Percentiles rank a stretch among this genome's conserved stretches.
Evolutionary conservation across 2,888 invertebrate species (phyloP).

Genomic region (Eupelmus urozonus): DNA sequence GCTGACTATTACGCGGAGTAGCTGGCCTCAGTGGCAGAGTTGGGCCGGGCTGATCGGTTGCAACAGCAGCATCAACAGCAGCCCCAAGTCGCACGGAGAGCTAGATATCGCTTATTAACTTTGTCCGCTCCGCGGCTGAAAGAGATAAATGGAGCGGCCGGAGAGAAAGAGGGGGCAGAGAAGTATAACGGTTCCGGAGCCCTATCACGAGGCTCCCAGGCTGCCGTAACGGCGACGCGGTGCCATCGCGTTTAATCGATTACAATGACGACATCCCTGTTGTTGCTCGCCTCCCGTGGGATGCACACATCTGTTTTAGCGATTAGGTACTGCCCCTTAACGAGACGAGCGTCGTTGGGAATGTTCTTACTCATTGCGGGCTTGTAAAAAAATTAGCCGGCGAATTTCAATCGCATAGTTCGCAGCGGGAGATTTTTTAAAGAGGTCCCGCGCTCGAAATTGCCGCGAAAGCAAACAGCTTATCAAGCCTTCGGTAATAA

Average conservation of each 20-base stretch:
- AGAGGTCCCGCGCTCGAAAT: not conserved
- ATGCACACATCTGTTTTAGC: too few relatives aligned
- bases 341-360: too few relatives aligned
- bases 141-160: constrained; percentile 67
- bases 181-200: constrained; percentile 47
- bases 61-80: constrained; percentile 46
- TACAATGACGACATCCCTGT: constrained; percentile 59
- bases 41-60: constrained; percentile 50
- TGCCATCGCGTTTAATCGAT: constrained; percentile 66
- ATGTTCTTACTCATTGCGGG: too few relatives aligned
- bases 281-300: too few relatives aligned
- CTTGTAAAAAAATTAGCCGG: not conserved
- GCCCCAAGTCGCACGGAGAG: constrained; percentile 36
- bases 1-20: constrained; percentile 43
- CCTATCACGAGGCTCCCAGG: constrained; percentile 58
- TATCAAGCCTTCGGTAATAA: constrained; percentile 29
- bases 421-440: not conserved
- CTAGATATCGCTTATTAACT: constrained; percentile 75
- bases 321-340: too few relatives aligned
- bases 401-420: not conserved
- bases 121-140: constrained; percentile 64
- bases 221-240: constrained; percentile 67
- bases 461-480: not conserved
- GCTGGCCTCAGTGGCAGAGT: constrained; percentile 60
- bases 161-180: constrained; percentile 53